A percentile compares a stretch with the other conserved stretches of the same genome.
phyloP scores from a whole-genome alignment of 2,113 vertebrate genomes.

The Peromyscus californicus region DNA sequence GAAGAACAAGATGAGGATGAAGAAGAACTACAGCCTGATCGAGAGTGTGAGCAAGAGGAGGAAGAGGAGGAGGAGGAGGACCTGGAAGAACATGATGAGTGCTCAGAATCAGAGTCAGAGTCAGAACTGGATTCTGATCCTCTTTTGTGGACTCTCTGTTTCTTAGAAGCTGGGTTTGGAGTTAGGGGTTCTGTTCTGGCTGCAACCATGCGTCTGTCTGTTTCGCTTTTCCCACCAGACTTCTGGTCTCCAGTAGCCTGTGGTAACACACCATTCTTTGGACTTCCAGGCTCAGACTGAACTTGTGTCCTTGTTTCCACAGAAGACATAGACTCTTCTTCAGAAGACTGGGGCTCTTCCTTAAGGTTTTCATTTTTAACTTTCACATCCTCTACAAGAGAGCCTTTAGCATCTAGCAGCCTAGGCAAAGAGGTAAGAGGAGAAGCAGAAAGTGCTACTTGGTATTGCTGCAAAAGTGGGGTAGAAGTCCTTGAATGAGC shows the following conservation, averaged over 20 bases:
- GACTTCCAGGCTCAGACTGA: slow-evolving; percentile 90
- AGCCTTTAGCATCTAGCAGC: slow-evolving; percentile 88
- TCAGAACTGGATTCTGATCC: slow-evolving; percentile 92
- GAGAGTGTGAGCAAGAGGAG: slow-evolving; percentile 95
- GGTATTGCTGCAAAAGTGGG: slow-evolving; percentile 91
- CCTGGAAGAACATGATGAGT: slow-evolving; percentile 96
- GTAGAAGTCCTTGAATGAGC: slow-evolving; percentile 89
- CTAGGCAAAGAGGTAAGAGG: slow-evolving; percentile 88
- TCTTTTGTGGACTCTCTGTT: slow-evolving; percentile 91
- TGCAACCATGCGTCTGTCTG: slow-evolving; percentile 94
- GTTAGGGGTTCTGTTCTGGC: slow-evolving; percentile 97
- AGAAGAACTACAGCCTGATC: slow-evolving; percentile 94
- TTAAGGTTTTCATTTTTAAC: slow-evolving; percentile 89
- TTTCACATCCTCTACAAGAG: slow-evolving; percentile 87
- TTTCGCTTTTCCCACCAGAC: slow-evolving; percentile 86
- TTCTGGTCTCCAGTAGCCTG: slow-evolving; percentile 90
- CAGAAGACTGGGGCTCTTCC: slow-evolving; percentile 92
- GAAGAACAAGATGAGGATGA: slow-evolving; percentile 92
- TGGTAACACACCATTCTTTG: slow-evolving; percentile 87
- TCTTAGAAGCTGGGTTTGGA: slow-evolving; percentile 94
- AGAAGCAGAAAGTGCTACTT: slow-evolving; percentile 89
- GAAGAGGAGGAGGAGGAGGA: slow-evolving; percentile 96
- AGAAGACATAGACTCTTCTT: slow-evolving; percentile 90
- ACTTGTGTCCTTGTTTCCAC: slow-evolving; percentile 86
- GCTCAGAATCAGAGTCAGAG: slow-evolving; percentile 94